Percentiles rank a stretch among this genome's conserved stretches.
Conservation (phyloP, 1,140 invertebrate species). For the Yoshiicerus persimilis region DNA sequence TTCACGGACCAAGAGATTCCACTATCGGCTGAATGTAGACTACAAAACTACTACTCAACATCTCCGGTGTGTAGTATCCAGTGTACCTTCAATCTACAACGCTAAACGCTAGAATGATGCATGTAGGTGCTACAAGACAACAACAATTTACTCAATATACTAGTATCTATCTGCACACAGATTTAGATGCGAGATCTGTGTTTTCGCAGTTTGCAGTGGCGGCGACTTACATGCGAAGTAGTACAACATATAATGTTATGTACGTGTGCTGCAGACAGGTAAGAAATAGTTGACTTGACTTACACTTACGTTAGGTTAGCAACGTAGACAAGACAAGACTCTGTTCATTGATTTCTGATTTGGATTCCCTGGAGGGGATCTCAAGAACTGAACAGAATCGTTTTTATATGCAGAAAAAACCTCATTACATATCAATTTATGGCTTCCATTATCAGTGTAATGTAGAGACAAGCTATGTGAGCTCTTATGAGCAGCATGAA, state of each 20-base stretch:
- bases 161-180: neutral
- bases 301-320: neutral
- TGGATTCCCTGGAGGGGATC: neutral
- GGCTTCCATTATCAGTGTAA: conserved; percentile 33
- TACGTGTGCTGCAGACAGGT: neutral
- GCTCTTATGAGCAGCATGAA: conserved; percentile 8
- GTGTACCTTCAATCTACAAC: neutral
- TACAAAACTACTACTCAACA: neutral
- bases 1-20: neutral
- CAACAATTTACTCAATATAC: neutral
- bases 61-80: neutral
- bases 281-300: conserved; percentile 14
- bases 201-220: neutral
- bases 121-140: neutral
- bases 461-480: conserved; percentile 14
- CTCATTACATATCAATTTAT: conserved; percentile 44
- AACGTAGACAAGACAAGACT: conserved; percentile 1
- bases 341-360: conserved; percentile 35
- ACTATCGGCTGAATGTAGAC: neutral
- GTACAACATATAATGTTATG: neutral
- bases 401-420: conserved; percentile 35
- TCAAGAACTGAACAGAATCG: conserved; percentile 12
- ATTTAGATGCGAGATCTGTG: neutral
- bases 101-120: neutral
- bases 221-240: too few relatives aligned